phyloP scores from a whole-genome alignment of 2,113 vertebrate genomes.

The Tyrannus savana region DNA sequence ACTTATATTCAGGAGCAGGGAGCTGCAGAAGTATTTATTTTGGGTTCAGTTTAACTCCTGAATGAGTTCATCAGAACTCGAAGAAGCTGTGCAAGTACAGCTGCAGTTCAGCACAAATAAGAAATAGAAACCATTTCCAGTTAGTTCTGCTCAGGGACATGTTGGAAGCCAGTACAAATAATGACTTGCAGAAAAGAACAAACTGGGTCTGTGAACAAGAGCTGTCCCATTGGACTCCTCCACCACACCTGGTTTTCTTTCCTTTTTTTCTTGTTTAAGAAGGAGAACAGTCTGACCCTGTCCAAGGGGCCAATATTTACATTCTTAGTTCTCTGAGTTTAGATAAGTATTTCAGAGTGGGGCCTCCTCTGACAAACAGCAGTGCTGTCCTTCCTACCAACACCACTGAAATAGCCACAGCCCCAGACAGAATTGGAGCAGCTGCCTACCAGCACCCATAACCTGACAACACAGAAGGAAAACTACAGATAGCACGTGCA shows the following conservation, averaged over 20 bases:
- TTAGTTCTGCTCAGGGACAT: background rate
- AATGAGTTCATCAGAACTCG: background rate
- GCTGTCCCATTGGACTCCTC: fast-evolving
- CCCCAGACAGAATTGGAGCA: background rate
- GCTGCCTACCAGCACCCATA: background rate
- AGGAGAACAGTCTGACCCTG: background rate
- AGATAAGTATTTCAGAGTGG: background rate
- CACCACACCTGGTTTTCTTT: background rate
- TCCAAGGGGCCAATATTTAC: background rate
- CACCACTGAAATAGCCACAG: background rate
- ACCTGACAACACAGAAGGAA: background rate
- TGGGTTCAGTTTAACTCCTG: background rate
- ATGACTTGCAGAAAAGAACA: background rate
- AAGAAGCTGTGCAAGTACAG: background rate
- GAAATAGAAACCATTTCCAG: background rate
- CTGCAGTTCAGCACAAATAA: background rate
- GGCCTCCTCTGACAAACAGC: background rate
- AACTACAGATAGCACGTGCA: background rate
- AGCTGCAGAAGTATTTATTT: background rate
- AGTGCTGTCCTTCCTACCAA: background rate
- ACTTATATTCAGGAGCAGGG: background rate
- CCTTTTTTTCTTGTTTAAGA: background rate
- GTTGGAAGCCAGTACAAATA: background rate
- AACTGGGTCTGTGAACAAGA: background rate
- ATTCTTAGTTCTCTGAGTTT: background rate